Evolutionary conservation across 1,140 invertebrate species (phyloP), one percentile per base, ranked within the genome.

Genomic region (Steinernema khuongi): DNA sequence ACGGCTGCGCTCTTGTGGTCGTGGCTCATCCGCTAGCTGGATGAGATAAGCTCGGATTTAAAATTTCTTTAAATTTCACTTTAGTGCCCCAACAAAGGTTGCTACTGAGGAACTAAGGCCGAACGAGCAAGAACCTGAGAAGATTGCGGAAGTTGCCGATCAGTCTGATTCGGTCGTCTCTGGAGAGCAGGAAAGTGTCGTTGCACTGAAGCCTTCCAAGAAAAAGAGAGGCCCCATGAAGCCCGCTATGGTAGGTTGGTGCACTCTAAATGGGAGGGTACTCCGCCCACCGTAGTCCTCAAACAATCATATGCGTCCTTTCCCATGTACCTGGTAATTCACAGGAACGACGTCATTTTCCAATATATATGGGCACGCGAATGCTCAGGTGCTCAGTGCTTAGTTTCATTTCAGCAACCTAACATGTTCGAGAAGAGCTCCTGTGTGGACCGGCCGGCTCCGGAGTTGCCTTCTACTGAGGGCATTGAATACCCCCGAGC

Each of bases 401-500:
- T 41, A 41, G 36, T 41, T 41, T 41, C 36, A 11, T 60, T 60
- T 7, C 50, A 60, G 50, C 50, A 60, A 26, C 7, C 11, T 4
- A 60, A 60, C 22, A 60, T 60, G 50, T 60, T 60, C 50, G 50
- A 60, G 4, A 7, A n/a, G 14, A 22, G 50, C 11, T 14, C 50
- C 11, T 11, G 11, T 4, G 22, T 17, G 50, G 69, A 71, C 32
- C 72, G 75, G 1, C 36, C 69, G n/a, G 68, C 67, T 1, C 81
- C 83, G 1, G 75, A 80, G 67, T 72, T 85, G 75, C 82, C 81
- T 32, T 32, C 79, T 11, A 80, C 80, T 1, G 78, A 82, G 17
- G 83, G 81, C 1, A 80, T 83, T 19, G 82, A 83, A 50, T 83
- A 83, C 70, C 84, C 84, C 7, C 68, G 82, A 28, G 82, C 82